These are phyloP conservation scores for Mesoligia furuncula DNA, from an alignment of 2,888 invertebrate species.

Conservation along the genomic window DNA sequence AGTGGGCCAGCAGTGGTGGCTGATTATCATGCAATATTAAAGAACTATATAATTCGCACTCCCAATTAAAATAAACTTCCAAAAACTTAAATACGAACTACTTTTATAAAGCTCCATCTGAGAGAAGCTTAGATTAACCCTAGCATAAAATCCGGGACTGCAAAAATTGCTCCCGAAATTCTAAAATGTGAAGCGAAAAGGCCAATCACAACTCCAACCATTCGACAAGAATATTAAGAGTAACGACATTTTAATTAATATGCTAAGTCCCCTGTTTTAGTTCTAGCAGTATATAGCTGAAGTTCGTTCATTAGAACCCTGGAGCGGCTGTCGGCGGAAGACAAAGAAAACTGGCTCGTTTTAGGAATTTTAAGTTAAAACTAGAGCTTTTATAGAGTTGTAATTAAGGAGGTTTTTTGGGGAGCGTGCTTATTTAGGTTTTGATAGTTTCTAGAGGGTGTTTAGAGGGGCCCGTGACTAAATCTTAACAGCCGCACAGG, in stretches of 20 bases:
- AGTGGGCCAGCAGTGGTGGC: not conserved
- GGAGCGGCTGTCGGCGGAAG: constrained; percentile 23
- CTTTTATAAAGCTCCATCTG: constrained; percentile 2
- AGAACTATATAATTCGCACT: not conserved
- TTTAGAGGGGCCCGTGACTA: not conserved
- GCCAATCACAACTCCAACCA: constrained; percentile 21
- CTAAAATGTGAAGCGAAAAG: constrained; percentile 22
- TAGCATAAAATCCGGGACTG: not conserved
- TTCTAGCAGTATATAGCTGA: constrained; percentile 37
- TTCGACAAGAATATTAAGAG: constrained; percentile 41
- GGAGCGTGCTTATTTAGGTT: not conserved
- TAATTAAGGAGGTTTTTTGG: constrained; percentile 7
- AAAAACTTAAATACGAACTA: not conserved
- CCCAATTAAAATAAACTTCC: not conserved
- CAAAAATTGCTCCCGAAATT: constrained; percentile 13
- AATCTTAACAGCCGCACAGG: no score
- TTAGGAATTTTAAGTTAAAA: constrained; percentile 48
- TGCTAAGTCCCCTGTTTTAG: constrained; percentile 34
- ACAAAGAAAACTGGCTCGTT: constrained; percentile 53
- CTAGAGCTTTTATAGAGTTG: not conserved
- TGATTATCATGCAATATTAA: not conserved
- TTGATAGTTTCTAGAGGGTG: not conserved
- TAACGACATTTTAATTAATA: constrained; percentile 56
- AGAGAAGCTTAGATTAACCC: constrained; percentile 10
- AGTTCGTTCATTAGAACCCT: constrained; percentile 54